Evolutionary conservation across 2,797 vertebrate genomes (phyloP).

Genomic region (Paratrypauchen microcephalus): DNA sequence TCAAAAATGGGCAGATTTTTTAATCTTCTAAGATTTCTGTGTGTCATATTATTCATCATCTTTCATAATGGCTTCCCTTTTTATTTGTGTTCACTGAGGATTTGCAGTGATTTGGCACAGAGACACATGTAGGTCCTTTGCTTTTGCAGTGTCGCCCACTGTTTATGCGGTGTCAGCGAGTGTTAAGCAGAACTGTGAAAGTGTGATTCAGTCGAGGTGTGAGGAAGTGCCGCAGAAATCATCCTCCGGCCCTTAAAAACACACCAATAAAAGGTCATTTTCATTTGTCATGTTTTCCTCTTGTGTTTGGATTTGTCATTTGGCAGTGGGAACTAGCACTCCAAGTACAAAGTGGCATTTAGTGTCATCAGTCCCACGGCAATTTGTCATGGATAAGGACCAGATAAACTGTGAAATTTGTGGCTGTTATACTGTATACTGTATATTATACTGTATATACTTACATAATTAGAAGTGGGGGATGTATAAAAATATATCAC

Average conservation of each 20-base stretch:
- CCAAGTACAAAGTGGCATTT: not conserved
- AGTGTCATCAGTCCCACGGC: not conserved
- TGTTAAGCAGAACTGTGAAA: constrained; percentile 69
- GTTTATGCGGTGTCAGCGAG: constrained; percentile 64
- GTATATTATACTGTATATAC: not conserved
- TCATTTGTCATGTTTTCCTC: not conserved
- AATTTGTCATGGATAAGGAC: not conserved
- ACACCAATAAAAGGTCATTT: constrained; percentile 43
- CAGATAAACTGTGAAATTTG: not conserved
- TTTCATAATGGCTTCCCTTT: not conserved
- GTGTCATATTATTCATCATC: constrained; percentile 2
- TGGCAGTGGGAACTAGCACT: not conserved
- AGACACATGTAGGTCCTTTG: constrained; percentile 45
- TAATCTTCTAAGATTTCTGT: not conserved
- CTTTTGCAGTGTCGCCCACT: constrained; percentile 59
- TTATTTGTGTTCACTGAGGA: constrained; percentile 13
- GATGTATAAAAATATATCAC: not conserved
- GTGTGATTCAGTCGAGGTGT: constrained; percentile 65
- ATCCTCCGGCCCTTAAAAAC: constrained; percentile 46
- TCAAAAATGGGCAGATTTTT: constrained; percentile 10
- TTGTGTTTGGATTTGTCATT: constrained; percentile 22
- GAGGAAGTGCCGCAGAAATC: constrained; percentile 55
- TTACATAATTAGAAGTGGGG: not conserved
- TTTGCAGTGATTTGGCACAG: constrained; percentile 47
- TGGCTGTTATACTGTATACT: not conserved